Evolutionary conservation across 1,140 invertebrate species (phyloP), one percentile per base, ranked within the genome.

Genomic region (Sweltsa coloradensis): DNA sequence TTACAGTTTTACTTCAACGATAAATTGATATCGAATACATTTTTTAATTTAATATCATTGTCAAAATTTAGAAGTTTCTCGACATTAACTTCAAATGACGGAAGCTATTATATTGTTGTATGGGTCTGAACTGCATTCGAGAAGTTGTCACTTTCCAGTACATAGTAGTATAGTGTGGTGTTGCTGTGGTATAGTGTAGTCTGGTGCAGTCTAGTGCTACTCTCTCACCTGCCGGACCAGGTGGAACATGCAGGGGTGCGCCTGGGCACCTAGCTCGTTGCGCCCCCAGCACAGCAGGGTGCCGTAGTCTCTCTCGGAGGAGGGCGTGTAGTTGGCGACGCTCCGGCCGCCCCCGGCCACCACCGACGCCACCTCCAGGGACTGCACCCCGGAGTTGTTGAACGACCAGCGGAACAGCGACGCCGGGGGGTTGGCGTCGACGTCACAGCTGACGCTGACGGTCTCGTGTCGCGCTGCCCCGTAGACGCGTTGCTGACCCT

Each of bases 361-460:
- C 27, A 13, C 51, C 50, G 26, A 47, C 48, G 13, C 54, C 47
- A 67, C 45, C 31, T 61, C 59, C 25, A 51, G 49, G 5, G 58
- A 63, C 47, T 65, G 66, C 34, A 69, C 66, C 3, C 69, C 68
- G 11, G 73, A 73, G 54, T 70, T 75, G 61, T 77, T 78, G 57
- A 77, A 77, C 46, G 64, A 68, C 75, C 75, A 78, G n/a, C 64
- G 62, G 56, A 74, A 78, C 40, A 65, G 60, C 34, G 68, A 58
- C 47, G 67, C 66, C 13, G 60, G 41, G 4, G 75, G 75, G 55
- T 76, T 73, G 9, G 74, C 68, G 48, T 76, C 72, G 14, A 78
- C 69, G 54, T 73, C 67, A 53, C 75, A 78, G 24, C 66, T 64
- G 23, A 78, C 65, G 34, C 65, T 62, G 4, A 75, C 64, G 21